Percentiles rank a stretch among this genome's conserved stretches.
Conservation (phyloP, 2,113 vertebrate genomes). For the Trogon melanurus region DNA sequence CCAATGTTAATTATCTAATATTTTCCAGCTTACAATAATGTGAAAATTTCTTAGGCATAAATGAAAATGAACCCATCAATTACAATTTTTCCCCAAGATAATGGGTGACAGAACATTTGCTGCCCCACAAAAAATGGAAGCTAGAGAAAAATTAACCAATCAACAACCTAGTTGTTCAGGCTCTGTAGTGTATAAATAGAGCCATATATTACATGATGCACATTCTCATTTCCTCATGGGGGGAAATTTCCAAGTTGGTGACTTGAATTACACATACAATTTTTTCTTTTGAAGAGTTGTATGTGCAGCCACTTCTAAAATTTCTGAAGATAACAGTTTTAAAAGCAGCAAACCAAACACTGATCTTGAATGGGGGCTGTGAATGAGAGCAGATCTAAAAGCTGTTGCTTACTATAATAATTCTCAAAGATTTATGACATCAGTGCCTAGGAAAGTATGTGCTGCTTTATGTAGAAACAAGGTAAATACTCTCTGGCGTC, state of each 20-base stretch:
- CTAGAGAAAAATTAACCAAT: conserved; percentile 45
- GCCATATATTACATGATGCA: neutral
- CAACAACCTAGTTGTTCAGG: conserved; percentile 21
- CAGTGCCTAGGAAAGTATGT: neutral
- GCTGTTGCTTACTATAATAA: neutral
- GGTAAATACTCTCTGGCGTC: neutral
- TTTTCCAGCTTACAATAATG: conserved; percentile 59
- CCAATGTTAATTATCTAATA: conserved; percentile 71
- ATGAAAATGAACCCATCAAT: conserved; percentile 55
- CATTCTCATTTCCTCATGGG: conserved; percentile 3
- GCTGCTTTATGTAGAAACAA: neutral
- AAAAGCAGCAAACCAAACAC: neutral
- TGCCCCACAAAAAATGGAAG: neutral
- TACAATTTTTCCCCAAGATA: conserved; percentile 64
- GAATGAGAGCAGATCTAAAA: neutral
- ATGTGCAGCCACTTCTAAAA: neutral
- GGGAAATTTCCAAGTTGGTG: neutral
- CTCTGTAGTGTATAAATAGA: neutral
- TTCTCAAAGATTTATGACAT: neutral
- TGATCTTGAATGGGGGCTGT: neutral
- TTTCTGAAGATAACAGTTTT: neutral
- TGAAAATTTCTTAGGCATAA: conserved; percentile 64
- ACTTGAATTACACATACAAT: conserved; percentile 2
- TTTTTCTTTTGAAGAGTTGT: neutral
- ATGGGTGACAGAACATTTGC: conserved; percentile 49